Evolutionary conservation across 2,113 vertebrate species (phyloP), one percentile per base, ranked within the genome.

Genomic region (Entomyzon cyanotis): DNA sequence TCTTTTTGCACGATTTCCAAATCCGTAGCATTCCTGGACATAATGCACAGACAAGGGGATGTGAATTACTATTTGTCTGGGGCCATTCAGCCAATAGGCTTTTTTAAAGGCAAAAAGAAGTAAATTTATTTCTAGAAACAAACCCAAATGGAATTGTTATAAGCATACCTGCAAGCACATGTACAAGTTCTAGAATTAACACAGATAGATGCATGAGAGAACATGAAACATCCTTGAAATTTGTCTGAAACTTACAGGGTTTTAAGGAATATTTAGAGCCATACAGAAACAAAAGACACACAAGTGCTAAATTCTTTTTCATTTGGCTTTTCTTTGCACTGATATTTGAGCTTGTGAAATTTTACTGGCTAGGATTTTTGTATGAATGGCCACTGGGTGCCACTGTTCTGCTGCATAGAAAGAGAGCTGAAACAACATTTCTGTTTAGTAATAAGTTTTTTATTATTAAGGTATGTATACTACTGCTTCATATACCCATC

Each of bases 351-450:
- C 47, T 24, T 42, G 42, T 46, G 63, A 20, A 58, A 86, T n/a
- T 35, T 63, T 55, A 76, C 68, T 68, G 76, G 81, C 27, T 65
- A 89, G 85, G 56, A 78, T 75, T 94, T 96, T 96, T 92, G 71
- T 87, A 53, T 30, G 42, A 92, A 87, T 39, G 87, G 82, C 96
- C 97, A 97, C 97, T 97, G 89, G 97, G 95, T 97, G 97, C 79
- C 96, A 95, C 95, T 97, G 81, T 97, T 97, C 88, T 95, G 96
- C 96, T 97, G 76, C 89, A 78, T 0, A 96, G 95, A 76, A 96
- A 96, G 97, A 96, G 39, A 95, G 93, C 96, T 97, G 96, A 97
- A 97, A 75, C 87, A 94, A 94, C 94, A 84, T 50, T 96, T 96
- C 60, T 65, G 30, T 77, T 71, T 8, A 92, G 89, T 53, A 93